Conservation (phyloP, 2,797 vertebrate genomes). For the Apogon talboti region DNA sequence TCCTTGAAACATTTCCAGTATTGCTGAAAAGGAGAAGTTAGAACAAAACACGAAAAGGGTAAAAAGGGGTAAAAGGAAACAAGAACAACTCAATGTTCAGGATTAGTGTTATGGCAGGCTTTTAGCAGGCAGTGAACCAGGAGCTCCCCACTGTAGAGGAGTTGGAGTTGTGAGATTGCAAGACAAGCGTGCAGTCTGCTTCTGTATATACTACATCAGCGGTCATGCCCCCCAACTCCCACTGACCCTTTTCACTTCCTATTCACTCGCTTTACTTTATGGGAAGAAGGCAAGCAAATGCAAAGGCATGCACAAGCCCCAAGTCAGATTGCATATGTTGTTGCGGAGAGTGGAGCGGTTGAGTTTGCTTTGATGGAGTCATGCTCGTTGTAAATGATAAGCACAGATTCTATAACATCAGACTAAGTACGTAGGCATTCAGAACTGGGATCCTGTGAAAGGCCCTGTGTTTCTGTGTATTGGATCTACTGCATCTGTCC, state of each 20-base stretch:
- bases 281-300: conserved; percentile 61
- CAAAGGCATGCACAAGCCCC: conserved; percentile 67
- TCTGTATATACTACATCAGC: conserved; percentile 7
- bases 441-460: conserved; percentile 45
- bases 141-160: conserved; percentile 19
- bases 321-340: conserved; percentile 3
- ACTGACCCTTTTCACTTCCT: neutral
- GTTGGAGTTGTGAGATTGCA: conserved; percentile 33
- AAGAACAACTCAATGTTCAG: conserved; percentile 26
- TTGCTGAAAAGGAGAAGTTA: conserved; percentile 56
- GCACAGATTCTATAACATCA: conserved; percentile 1
- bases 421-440: conserved; percentile 11
- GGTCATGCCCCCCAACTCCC: conserved; percentile 1
- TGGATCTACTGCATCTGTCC: conserved; percentile 41
- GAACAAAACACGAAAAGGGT: conserved; percentile 35
- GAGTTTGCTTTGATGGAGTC: conserved; percentile 34
- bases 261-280: conserved; percentile 14
- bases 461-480: conserved; percentile 29
- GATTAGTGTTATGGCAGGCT: conserved; percentile 54
- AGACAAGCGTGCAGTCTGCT: conserved; percentile 55
- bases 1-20: conserved; percentile 20
- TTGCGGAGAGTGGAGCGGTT: conserved; percentile 1
- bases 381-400: conserved; percentile 42
- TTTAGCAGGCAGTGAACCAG: conserved; percentile 45
- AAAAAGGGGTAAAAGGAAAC: conserved; percentile 15